Evolutionary conservation across 2,888 invertebrate species (phyloP).

Genomic region (Choreutis nemorana): DNA sequence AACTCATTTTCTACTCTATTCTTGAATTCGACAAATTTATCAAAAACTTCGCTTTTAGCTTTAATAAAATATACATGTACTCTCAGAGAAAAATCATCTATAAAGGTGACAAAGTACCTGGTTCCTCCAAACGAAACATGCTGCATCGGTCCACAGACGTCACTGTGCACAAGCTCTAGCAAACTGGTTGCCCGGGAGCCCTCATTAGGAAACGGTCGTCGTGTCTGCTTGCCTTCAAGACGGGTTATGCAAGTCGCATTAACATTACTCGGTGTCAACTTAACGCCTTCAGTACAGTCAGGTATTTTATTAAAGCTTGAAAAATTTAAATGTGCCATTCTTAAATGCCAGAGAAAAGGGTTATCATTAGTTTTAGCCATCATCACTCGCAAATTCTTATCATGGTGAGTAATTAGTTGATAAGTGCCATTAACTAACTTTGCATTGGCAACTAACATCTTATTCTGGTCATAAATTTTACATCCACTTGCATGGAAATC

Average conservation of each 20-base stretch:
- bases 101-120: constrained; percentile 9
- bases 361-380: constrained; percentile 8
- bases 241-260: constrained; percentile 1
- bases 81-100: constrained; percentile 10
- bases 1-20: no score
- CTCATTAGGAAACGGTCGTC: background rate
- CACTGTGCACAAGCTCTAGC: constrained; percentile 10
- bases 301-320: constrained; percentile 6
- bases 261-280: constrained; percentile 7
- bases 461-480: constrained; percentile 5
- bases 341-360: constrained; percentile 10
- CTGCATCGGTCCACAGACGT: constrained; percentile 12
- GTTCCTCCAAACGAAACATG: constrained; percentile 5
- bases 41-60: no score
- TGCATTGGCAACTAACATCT: constrained; percentile 6
- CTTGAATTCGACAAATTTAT: no score
- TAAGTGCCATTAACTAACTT: constrained; percentile 6
- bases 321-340: constrained; percentile 12
- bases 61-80: constrained; percentile 8
- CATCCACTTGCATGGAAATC: constrained; percentile 8
- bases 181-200: background rate
- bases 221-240: background rate
- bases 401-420: constrained; percentile 8
- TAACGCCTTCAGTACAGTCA: constrained; percentile 10
- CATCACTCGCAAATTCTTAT: constrained; percentile 7